These are phyloP conservation scores for Plagiodera versicolora DNA, from an alignment of 2,888 invertebrate genomes.

Conservation along the genomic window DNA sequence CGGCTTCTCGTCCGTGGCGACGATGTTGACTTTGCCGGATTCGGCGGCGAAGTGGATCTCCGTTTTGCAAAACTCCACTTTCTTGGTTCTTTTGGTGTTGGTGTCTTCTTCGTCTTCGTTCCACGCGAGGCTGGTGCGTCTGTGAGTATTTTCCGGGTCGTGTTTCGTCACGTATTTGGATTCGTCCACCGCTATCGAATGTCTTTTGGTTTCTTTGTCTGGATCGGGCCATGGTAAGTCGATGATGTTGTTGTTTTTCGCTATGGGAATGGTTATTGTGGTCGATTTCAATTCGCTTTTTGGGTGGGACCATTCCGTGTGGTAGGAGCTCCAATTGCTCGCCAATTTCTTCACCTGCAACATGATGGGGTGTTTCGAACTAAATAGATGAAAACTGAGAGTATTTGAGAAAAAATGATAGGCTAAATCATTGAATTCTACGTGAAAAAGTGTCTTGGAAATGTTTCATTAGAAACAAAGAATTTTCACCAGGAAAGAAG, in stretches of 20 bases:
- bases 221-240: conserved; percentile 38
- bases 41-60: conserved; percentile 87
- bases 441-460: no score
- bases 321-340: conserved; percentile 17
- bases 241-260: conserved; percentile 42
- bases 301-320: conserved; percentile 28
- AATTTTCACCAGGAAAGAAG: no score
- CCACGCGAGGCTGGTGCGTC: conserved; percentile 48
- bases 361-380: no score
- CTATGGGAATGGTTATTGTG: conserved; percentile 51
- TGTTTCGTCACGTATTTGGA: conserved; percentile 55
- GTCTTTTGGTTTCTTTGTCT: conserved; percentile 54
- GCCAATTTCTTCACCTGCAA: background rate
- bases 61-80: conserved; percentile 85
- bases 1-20: conserved; percentile 85
- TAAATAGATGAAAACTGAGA: no score
- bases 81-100: conserved; percentile 65
- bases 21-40: conserved; percentile 82
- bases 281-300: conserved; percentile 45
- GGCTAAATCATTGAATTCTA: no score
- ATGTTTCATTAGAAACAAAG: no score
- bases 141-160: conserved; percentile 38
- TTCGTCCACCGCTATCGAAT: conserved; percentile 63
- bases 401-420: no score
- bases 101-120: conserved; percentile 39